These are phyloP conservation scores for Melipona bicolor DNA, from an alignment of 2,888 invertebrate genomes.

Conservation along the genomic window DNA sequence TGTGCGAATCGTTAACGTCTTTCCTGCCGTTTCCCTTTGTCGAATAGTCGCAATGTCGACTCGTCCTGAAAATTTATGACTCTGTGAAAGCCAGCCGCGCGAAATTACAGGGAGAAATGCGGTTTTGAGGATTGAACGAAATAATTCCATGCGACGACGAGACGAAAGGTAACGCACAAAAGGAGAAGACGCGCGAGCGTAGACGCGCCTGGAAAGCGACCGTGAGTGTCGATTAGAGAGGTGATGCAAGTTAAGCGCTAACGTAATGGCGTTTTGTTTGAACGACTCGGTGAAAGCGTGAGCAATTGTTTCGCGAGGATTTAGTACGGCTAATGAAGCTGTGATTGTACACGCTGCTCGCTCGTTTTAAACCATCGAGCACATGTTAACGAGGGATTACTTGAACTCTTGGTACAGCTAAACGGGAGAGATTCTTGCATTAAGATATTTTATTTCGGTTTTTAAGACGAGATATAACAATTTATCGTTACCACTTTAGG, in stretches of 20 bases:
- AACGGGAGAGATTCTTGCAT: background rate
- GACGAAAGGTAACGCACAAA: too few relatives aligned
- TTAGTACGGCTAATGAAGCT: conserved; percentile 17
- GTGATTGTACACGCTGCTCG: background rate
- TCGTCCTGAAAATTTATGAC: conserved; percentile 42
- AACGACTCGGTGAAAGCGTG: conserved; percentile 15
- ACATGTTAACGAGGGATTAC: background rate
- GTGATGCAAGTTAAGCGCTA: conserved; percentile 12
- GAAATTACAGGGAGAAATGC: conserved; percentile 19
- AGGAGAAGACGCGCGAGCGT: background rate
- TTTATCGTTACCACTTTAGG: too few relatives aligned
- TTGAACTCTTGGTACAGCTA: background rate
- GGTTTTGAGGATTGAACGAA: conserved; percentile 17
- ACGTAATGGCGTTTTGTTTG: conserved; percentile 12
- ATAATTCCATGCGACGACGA: background rate
- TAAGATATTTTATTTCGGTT: background rate
- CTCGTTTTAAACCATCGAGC: background rate
- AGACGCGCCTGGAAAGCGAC: background rate
- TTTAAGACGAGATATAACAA: background rate
- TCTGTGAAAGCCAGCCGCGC: conserved; percentile 17
- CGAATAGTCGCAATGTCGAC: conserved; percentile 17
- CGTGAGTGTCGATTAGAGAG: conserved; percentile 14
- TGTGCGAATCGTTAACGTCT: conserved; percentile 35
- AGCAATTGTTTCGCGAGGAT: conserved; percentile 14
- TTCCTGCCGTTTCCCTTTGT: conserved; percentile 31